These are phyloP conservation scores for Collichthys lucidus DNA, from an alignment of 2,113 vertebrate genomes.

Conservation along the genomic window DNA sequence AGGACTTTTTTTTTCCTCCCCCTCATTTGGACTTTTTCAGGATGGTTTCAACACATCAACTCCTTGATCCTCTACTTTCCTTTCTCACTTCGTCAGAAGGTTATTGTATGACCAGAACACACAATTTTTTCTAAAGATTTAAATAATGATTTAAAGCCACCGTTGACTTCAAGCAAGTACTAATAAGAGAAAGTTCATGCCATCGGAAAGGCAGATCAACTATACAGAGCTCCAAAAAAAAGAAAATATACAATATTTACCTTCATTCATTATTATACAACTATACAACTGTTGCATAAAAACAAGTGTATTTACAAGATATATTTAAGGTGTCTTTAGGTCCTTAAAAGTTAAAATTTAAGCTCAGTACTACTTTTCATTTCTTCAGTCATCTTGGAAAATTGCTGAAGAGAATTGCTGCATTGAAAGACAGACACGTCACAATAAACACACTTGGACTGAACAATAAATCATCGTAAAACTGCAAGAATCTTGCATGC, in stretches of 20 bases:
- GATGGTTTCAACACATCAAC: neutral
- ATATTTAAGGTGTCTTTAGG: neutral
- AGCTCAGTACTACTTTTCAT: neutral
- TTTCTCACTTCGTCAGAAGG: neutral
- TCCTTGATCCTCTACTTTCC: neutral
- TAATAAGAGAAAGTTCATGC: neutral
- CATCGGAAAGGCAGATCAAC: neutral
- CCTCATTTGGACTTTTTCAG: constrained; percentile 28
- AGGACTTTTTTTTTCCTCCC: neutral
- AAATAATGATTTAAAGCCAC: neutral
- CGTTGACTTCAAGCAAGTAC: neutral
- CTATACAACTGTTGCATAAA: neutral
- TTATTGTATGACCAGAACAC: neutral
- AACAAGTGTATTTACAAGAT: neutral
- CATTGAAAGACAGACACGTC: neutral
- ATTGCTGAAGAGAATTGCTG: neutral
- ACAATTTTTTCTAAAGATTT: neutral
- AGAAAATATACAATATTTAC: neutral
- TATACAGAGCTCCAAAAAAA: neutral
- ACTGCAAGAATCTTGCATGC: neutral
- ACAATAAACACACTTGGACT: too few species aligned
- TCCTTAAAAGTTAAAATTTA: neutral
- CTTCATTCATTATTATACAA: neutral
- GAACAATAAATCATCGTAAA: neutral
- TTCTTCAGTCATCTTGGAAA: neutral